phyloP scores from a whole-genome alignment of 2,888 invertebrate genomes.

The Apamea anceps region DNA sequence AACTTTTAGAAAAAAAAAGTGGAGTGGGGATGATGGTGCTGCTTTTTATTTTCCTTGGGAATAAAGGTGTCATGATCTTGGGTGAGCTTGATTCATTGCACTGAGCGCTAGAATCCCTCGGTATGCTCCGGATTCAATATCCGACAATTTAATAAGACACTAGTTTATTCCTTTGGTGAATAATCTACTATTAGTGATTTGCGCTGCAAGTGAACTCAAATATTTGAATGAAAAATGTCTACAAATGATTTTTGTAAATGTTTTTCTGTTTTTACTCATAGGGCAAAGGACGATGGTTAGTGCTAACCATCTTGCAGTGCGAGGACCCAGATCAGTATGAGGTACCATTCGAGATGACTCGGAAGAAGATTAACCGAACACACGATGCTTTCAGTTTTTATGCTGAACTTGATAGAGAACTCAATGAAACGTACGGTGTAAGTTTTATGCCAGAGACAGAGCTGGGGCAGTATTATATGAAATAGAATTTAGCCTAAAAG shows the following conservation, averaged over 20 bases:
- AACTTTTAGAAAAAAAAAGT: not conserved
- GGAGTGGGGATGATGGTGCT: too few species aligned
- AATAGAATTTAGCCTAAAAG: not conserved
- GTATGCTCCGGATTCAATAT: not conserved
- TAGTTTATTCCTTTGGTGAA: too few species aligned
- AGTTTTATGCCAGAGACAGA: not conserved
- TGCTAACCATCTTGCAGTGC: constrained; percentile 22
- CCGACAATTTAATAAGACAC: not conserved
- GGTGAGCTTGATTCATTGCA: not conserved
- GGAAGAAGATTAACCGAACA: constrained; percentile 41
- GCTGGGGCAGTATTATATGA: too few species aligned
- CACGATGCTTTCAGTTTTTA: constrained; percentile 37
- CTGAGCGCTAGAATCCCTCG: not conserved
- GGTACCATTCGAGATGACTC: not conserved
- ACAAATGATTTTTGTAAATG: too few species aligned
- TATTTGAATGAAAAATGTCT: not conserved
- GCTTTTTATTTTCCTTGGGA: not conserved
- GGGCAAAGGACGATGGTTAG: constrained; percentile 43
- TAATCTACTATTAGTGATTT: not conserved
- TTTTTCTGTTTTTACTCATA: not conserved
- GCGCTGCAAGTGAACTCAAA: not conserved
- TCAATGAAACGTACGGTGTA: constrained; percentile 27
- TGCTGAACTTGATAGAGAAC: not conserved
- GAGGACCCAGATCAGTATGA: constrained; percentile 46
- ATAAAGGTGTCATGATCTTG: not conserved